These are phyloP conservation scores for Aplysina aerophoba DNA, from an alignment of 37 sponge, comb jelly and placozoan species.

Conservation along the genomic window DNA sequence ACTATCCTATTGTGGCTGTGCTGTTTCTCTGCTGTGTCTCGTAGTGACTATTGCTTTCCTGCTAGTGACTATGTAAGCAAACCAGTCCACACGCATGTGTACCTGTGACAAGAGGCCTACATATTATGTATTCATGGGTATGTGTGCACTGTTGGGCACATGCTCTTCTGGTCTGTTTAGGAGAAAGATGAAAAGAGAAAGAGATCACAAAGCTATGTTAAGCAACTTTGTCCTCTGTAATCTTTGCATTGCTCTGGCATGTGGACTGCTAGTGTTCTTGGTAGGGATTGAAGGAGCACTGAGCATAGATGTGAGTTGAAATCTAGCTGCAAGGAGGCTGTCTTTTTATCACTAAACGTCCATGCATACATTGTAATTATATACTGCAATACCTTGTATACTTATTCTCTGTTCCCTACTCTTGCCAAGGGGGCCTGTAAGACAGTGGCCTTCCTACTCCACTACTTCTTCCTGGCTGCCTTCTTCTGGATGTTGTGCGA, in stretches of 20 bases:
- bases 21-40: background rate
- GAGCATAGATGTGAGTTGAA: no score
- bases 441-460: background rate
- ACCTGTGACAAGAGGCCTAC: background rate
- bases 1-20: no score
- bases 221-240: slow-evolving; percentile 20
- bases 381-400: background rate
- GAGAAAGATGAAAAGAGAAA: no score
- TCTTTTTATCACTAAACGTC: no score
- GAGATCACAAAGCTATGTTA: background rate
- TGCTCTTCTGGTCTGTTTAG: no score
- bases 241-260: slow-evolving; percentile 24
- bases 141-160: no score
- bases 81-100: background rate
- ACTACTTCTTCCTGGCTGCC: slow-evolving; percentile 9
- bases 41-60: slow-evolving; percentile 8
- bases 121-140: background rate
- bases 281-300: background rate
- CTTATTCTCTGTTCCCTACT: background rate
- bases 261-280: slow-evolving; percentile 19
- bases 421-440: background rate
- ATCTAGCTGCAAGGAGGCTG: no score
- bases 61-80: background rate
- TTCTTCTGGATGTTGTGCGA: slow-evolving; percentile 10
- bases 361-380: background rate